phyloP scores from a whole-genome alignment of 2,888 invertebrate genomes.

The Disparrhopalites patrizii region DNA sequence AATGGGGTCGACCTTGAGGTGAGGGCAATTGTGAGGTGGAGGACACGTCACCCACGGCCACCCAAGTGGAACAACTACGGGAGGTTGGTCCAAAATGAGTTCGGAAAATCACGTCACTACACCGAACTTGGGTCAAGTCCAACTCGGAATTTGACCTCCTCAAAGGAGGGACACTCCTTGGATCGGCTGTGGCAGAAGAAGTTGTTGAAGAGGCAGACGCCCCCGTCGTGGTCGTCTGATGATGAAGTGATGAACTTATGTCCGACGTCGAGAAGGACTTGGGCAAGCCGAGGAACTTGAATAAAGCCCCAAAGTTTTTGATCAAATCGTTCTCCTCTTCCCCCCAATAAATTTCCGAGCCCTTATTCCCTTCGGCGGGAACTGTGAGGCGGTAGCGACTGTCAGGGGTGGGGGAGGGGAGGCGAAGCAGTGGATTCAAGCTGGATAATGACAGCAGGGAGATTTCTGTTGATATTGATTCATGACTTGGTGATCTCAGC shows the following conservation, averaged over 20 bases:
- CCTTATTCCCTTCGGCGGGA: slow-evolving; percentile 42
- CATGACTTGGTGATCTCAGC: slow-evolving; percentile 74
- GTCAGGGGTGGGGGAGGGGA: slow-evolving; percentile 48
- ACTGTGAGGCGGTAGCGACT: slow-evolving; percentile 47
- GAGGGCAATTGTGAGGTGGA: slow-evolving; percentile 77
- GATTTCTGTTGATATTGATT: slow-evolving; percentile 77
- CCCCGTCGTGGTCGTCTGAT: slow-evolving; percentile 48
- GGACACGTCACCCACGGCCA: slow-evolving; percentile 71
- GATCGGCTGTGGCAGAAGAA: no score
- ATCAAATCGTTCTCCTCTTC: slow-evolving; percentile 76
- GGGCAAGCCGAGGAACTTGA: slow-evolving; percentile 73
- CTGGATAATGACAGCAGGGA: slow-evolving; percentile 74
- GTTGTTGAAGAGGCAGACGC: slow-evolving; percentile 49
- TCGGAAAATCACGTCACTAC: slow-evolving; percentile 54
- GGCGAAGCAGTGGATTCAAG: slow-evolving; percentile 52
- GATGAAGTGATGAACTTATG: slow-evolving; percentile 53
- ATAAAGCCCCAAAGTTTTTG: slow-evolving; percentile 72
- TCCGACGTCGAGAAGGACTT: slow-evolving; percentile 80
- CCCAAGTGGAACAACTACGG: slow-evolving; percentile 81
- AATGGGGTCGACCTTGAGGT: slow-evolving; percentile 61
- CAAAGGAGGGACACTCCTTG: slow-evolving; percentile 34
- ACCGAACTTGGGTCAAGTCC: slow-evolving; percentile 56
- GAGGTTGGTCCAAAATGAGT: slow-evolving; percentile 61
- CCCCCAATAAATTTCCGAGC: slow-evolving; percentile 62
- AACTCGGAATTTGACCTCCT: slow-evolving; percentile 56